Base-by-base conservation (phyloP, 1,140 invertebrate genomes). In the Coenobita brevimanus region DNA sequence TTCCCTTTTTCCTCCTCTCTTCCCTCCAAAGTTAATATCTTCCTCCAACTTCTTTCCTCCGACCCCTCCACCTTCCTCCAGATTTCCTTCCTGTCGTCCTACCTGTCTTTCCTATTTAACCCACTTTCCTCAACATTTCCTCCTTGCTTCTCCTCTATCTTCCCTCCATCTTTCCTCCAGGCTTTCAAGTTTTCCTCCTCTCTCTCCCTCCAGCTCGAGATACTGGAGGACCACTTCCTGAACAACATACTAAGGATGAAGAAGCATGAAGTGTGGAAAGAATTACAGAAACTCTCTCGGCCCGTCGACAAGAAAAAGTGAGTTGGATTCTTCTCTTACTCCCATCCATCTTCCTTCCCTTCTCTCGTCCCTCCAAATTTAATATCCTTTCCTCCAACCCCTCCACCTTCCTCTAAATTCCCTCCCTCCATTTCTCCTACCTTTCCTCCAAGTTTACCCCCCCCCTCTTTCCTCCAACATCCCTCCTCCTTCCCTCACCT, bases 281-380 rank as follows among this genome's bases (percentile, higher is more conserved):
- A 94, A 90, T 90, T 94, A 3, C 91, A 93, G 36, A 93, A 93
- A 90, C 92, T 95, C 36, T 92, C 93, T 71, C 91, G 93, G 64
- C 91, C 93, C 17, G 93, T 94, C 0, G 93, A 94, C 88, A 93
- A 93, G 87, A 93, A 93, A 41, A 93, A 92, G 94, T 94, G 92
- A 30, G 13, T 76, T n/a, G 41, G 15, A 8, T 27, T 75, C 24
- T 38, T 17, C 50, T 33, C 21, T 1, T 46, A 17, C 21, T 17
- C 8, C 21, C 27, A 8, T 6, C 8, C 4, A 17, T 24, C 24
- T 24, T 27, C 27, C 24, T 10, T 27, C 27, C 64, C 27, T 27
- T 67, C 8, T 67, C 24, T 67, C 64, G 13, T 30, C 27, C 64
- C 27, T 30, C 27, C 6, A 8, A 17, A 8, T 27, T 10, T 27